phyloP scores from a whole-genome alignment of 1,140 invertebrate species.

The Vanessa tameamea region DNA sequence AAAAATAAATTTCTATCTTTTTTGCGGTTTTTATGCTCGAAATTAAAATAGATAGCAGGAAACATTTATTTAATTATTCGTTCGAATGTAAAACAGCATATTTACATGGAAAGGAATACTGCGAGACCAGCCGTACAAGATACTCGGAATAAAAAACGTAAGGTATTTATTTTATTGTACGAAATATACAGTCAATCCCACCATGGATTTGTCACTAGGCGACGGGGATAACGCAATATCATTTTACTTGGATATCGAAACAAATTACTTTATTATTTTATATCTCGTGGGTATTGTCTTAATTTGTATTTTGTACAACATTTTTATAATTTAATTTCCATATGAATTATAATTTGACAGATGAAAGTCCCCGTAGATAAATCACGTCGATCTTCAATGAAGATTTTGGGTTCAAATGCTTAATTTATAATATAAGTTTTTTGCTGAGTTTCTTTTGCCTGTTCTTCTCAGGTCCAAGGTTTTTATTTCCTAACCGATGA shows the following conservation, averaged over 20 bases:
- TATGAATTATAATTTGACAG: too few relatives aligned
- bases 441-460: too few relatives aligned
- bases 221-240: constrained; percentile 9
- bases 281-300: background rate
- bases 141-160: constrained; percentile 13
- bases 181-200: constrained; percentile 23
- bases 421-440: too few relatives aligned
- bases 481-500: too few relatives aligned
- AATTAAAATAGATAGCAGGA: background rate
- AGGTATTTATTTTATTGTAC: constrained; percentile 16
- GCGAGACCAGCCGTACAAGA: constrained; percentile 1
- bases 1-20: too few relatives aligned
- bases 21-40: background rate
- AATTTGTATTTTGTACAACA: too few relatives aligned
- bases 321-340: too few relatives aligned
- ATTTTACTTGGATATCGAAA: constrained; percentile 14
- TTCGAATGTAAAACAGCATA: constrained; percentile 25
- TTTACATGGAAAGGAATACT: constrained; percentile 28
- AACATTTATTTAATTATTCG: constrained; percentile 34
- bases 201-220: constrained; percentile 22
- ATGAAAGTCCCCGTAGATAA: too few relatives aligned
- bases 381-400: too few relatives aligned
- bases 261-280: constrained; percentile 7
- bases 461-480: too few relatives aligned
- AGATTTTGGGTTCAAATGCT: too few relatives aligned